Conservation (phyloP, 1,140 invertebrate genomes). For the Myzus persicae region DNA sequence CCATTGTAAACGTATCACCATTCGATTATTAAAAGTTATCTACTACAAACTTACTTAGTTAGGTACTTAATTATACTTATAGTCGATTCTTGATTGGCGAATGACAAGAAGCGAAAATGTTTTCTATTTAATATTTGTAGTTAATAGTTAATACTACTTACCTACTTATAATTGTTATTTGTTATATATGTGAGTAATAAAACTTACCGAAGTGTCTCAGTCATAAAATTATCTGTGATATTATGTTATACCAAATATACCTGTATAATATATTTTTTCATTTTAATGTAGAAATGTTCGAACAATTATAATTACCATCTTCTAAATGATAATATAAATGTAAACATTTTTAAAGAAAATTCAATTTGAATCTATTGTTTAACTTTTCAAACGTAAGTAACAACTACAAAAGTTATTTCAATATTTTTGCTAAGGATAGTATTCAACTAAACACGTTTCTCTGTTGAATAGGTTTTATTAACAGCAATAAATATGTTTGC, state of each 20-base stretch:
- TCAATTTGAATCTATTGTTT: neutral
- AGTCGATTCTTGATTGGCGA: neutral
- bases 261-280: neutral
- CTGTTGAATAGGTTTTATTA: neutral
- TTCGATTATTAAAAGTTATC: too few species aligned
- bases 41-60: too few species aligned
- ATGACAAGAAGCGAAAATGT: neutral
- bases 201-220: neutral
- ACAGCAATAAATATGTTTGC: constrained; percentile 16
- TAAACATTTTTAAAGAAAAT: neutral
- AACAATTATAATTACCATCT: neutral
- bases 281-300: neutral
- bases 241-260: neutral
- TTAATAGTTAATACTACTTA: neutral
- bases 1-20: too few species aligned
- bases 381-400: neutral
- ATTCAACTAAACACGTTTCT: neutral
- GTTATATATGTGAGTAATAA: neutral
- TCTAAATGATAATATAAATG: neutral
- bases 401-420: neutral
- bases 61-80: too few species aligned
- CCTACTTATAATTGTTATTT: neutral
- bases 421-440: neutral
- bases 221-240: neutral
- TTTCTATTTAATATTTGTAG: neutral